A percentile compares a stretch with the other conserved stretches of the same genome.
These are phyloP conservation scores for Sminthopsis crassicaudata DNA, from an alignment of 2,113 vertebrate genomes.

Conservation along the genomic window DNA sequence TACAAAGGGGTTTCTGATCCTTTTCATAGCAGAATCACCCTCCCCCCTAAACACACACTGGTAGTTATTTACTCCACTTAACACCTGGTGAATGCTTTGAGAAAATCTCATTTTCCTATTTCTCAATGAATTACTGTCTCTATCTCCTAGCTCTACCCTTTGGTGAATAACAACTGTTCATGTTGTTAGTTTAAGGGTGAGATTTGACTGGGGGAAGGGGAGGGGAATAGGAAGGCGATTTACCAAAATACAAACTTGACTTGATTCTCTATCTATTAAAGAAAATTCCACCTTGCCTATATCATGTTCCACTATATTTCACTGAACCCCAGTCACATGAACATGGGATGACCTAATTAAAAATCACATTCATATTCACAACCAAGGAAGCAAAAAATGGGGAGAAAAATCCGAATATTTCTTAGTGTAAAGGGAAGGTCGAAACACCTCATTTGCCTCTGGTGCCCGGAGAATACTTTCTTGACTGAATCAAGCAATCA, in stretches of 20 bases:
- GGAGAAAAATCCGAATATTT: neutral
- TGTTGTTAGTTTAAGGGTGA: neutral
- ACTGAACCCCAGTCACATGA: neutral
- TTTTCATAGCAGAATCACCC: neutral
- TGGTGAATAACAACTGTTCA: neutral
- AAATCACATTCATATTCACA: neutral
- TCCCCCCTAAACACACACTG: neutral
- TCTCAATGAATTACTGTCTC: neutral
- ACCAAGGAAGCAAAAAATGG: neutral
- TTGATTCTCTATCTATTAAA: neutral
- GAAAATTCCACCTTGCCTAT: neutral
- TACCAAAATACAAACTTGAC: neutral
- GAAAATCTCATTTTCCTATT: neutral
- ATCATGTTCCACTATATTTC: neutral
- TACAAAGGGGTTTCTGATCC: neutral
- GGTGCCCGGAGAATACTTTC: neutral
- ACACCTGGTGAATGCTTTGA: neutral
- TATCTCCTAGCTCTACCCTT: neutral
- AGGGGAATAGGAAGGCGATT: neutral
- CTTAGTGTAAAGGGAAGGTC: neutral
- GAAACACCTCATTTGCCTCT: neutral
- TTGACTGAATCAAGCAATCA: neutral
- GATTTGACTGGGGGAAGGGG: neutral
- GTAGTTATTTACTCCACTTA: neutral
- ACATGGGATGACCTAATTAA: neutral